Evolutionary conservation across 2,797 vertebrate genomes (phyloP).

Genomic region (Hypotaenidia okinawae): DNA sequence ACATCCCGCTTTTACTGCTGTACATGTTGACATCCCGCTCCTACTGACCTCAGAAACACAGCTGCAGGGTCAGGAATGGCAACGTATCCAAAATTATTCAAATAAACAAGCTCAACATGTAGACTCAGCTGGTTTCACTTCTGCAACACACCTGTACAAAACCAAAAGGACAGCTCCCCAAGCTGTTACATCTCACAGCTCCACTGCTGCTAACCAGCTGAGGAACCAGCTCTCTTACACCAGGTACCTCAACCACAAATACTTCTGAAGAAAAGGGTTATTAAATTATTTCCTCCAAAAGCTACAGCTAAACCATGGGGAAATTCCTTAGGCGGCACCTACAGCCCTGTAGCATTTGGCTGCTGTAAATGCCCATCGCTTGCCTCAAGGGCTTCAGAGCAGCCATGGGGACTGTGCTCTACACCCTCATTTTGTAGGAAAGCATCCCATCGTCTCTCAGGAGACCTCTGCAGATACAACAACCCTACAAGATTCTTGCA

Average conservation of each 20-base stretch:
- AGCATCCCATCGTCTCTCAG: neutral
- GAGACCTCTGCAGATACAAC: neutral
- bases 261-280: constrained; percentile 19
- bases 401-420: neutral
- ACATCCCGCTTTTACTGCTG: constrained; percentile 31
- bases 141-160: constrained; percentile 51
- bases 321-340: neutral
- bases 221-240: neutral
- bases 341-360: fast-evolving
- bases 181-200: constrained; percentile 44
- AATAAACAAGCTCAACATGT: neutral
- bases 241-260: neutral
- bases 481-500: neutral
- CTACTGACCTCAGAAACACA: constrained; percentile 33
- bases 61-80: constrained; percentile 38
- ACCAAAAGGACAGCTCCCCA: neutral
- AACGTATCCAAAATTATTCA: constrained; percentile 15
- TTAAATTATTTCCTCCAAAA: constrained; percentile 42
- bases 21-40: constrained; percentile 7
- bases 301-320: neutral
- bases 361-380: neutral
- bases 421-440: neutral
- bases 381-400: neutral
- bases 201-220: neutral
- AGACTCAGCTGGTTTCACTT: constrained; percentile 46